These are phyloP conservation scores for Paraescarpia echinospica DNA, from an alignment of 1,140 invertebrate species.

Conservation along the genomic window DNA sequence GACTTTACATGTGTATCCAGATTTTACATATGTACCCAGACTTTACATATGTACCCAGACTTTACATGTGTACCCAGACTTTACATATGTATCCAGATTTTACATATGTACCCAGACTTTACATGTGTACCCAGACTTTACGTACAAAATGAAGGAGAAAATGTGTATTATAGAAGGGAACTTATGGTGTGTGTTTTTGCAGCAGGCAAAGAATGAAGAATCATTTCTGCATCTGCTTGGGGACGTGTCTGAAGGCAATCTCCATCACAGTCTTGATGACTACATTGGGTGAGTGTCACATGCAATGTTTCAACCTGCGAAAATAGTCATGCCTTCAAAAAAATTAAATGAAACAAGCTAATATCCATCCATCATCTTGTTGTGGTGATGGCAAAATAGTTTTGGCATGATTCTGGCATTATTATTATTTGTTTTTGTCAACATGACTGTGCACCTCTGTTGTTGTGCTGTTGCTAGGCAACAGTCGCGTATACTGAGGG, in stretches of 20 bases:
- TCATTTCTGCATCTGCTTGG: constrained; percentile 66
- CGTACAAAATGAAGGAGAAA: no score
- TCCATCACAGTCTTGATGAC: constrained; percentile 42
- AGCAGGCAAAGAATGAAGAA: constrained; percentile 57
- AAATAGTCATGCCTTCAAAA: neutral
- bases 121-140: no score
- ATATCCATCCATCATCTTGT: neutral
- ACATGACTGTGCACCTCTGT: neutral
- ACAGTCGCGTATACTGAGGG: neutral
- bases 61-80: no score
- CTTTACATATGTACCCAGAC: no score
- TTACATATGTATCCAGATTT: no score
- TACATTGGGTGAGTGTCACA: constrained; percentile 40
- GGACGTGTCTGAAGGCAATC: constrained; percentile 39
- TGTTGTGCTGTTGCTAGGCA: neutral
- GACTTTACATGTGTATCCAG: no score
- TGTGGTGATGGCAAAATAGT: neutral
- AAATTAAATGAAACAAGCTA: neutral
- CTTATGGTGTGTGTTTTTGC: constrained; percentile 25
- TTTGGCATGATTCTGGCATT: no score
- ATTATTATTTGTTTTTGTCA: neutral
- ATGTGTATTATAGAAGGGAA: neutral
- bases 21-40: no score
- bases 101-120: no score
- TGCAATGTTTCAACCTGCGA: neutral